Evolutionary conservation across 2,797 vertebrate genomes (phyloP), one percentile per base, ranked within the genome.

Genomic region (Phoxinus dragarum): DNA sequence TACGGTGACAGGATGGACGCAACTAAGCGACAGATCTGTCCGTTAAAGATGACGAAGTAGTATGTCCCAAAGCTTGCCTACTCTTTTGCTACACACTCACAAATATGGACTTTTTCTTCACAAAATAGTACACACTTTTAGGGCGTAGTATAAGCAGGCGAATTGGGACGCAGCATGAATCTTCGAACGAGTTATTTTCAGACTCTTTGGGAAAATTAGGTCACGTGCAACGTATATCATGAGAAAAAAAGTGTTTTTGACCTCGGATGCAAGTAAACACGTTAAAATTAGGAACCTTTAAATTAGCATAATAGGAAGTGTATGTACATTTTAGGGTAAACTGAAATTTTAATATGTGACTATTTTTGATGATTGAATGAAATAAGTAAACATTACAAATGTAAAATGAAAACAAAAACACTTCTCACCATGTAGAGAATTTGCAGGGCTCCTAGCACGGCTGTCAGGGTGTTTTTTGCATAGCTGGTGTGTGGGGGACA

Each of bases 371-470:
- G 54, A 78, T 17, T 42, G 2, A 66, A 61, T 31, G 5, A 67
- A 52, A 16, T 40, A 5, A 79, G 19, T 21, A 8, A 21, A 21
- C 5, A n/a, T 14, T 9, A 44, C 17, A 47, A 44, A 80, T 19
- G n/a, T 42, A 9, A 12, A 68, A 66, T 47, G 9, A 0, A 44
- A 8, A 7, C 4, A 42, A 47, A 80, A 49, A 78, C 27, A 21
- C 54, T 31, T 79, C 93, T 94, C 80, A 96, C 96, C 94, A 93
- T 93, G 90, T 96, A 96, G 79, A 96, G 94, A 69, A 90, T 94
- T 14, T 96, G 96, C 82, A 96, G 92, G 10, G 95, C 95, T 52
- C 96, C 96, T 0, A 96, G 94, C 1, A 93, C 89, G 23, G 94
- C 95, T 68, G 91, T 94, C 44, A 96, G 16, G 0, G 90, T 88